Percentiles rank a stretch among this genome's conserved stretches.
Conservation (phyloP, 2,797 vertebrate species). For the Coregonus suidteri region DNA sequence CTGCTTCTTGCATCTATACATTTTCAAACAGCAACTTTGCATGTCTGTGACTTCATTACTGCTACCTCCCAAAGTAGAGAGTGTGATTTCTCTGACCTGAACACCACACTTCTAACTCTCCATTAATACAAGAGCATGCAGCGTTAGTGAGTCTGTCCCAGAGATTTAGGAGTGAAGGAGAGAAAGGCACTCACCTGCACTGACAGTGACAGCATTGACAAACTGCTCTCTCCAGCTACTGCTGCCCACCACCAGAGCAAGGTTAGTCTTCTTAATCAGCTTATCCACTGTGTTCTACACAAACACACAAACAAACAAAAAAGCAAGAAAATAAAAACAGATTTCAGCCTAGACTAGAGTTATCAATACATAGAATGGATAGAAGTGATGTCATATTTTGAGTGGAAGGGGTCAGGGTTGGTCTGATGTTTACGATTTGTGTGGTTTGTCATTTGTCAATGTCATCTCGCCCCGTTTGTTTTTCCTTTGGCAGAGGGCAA, state of each 20-base stretch:
- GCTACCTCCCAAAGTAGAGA: neutral
- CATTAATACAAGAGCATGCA: neutral
- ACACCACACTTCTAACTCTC: neutral
- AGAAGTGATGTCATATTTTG: neutral
- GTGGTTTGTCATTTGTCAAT: neutral
- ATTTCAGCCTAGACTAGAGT: conserved; percentile 15
- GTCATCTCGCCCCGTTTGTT: conserved; percentile 16
- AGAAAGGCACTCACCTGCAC: conserved; percentile 76
- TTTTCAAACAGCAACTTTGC: too few relatives aligned
- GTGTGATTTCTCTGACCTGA: neutral
- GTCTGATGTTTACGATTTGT: neutral
- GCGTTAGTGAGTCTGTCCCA: neutral
- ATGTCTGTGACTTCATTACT: neutral
- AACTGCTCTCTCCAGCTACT: conserved; percentile 91
- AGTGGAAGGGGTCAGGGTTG: neutral
- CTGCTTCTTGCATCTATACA: neutral
- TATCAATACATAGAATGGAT: neutral
- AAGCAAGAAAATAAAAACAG: conserved; percentile 13
- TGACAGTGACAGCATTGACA: conserved; percentile 87
- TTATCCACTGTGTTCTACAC: conserved; percentile 87
- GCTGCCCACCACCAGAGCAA: conserved; percentile 87
- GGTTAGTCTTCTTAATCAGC: conserved; percentile 88
- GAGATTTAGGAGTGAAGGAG: neutral
- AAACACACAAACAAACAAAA: neutral
- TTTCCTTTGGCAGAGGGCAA: conserved; percentile 6